phyloP scores from a whole-genome alignment of 2,797 vertebrate genomes.

The Meriones psammophilus region DNA sequence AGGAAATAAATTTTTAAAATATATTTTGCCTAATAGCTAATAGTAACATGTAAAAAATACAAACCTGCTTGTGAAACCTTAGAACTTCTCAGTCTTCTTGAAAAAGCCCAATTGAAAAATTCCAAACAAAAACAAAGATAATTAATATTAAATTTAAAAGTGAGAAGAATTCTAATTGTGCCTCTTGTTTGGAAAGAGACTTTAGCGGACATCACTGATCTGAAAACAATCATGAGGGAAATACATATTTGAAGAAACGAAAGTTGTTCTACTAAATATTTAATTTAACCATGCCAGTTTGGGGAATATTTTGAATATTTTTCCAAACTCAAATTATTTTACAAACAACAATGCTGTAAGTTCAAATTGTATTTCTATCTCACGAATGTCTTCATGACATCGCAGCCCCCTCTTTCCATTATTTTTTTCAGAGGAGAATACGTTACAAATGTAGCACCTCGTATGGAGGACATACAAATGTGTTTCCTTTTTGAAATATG shows the following conservation, averaged over 20 bases:
- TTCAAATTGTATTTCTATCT: neutral
- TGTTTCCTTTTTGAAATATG: neutral
- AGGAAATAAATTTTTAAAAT: conserved; percentile 2
- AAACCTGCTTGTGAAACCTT: neutral
- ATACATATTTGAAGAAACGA: neutral
- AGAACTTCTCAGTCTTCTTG: neutral
- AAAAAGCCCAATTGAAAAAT: neutral
- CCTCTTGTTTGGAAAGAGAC: neutral
- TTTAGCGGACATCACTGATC: neutral
- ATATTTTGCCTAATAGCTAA: neutral
- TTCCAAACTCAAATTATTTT: neutral
- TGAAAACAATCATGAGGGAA: neutral
- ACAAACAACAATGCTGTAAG: neutral
- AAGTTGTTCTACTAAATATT: neutral
- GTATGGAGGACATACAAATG: neutral
- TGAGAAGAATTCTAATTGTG: neutral
- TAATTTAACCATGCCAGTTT: neutral
- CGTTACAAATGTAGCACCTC: neutral
- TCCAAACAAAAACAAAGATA: neutral
- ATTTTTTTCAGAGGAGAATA: neutral
- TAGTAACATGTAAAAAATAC: neutral
- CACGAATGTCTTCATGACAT: neutral
- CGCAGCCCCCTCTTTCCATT: neutral
- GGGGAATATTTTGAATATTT: neutral
- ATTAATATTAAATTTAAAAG: neutral